Base-by-base conservation (phyloP, 2,113 vertebrate species). In the Rhizomys pruinosus region DNA sequence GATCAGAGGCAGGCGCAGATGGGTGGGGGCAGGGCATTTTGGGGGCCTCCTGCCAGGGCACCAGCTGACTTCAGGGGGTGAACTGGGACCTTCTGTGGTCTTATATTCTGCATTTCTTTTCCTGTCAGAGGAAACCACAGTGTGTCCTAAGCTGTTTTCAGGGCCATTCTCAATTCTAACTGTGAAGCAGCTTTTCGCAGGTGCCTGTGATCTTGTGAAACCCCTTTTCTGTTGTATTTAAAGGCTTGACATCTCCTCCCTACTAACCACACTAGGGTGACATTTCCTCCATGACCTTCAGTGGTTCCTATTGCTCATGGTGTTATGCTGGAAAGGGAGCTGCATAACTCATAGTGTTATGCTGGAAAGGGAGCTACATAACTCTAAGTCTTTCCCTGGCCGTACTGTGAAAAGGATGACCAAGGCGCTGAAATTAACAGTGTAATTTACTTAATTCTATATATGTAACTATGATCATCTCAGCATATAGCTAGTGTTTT, bases 61-160 rank as follows among this genome's bases (percentile, higher is more conserved):
- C 7, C 72, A 15, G 81, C n/a, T 6, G 29, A n/a, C 13, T 29
- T 27, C 0, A 9, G 17, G 44, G 39, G 66, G 17, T 39, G 23
- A 57, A 44, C 59, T 9, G 39, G 47, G 72, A 27, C 91, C 37
- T 34, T 32, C 23, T 59, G 47, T 9, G 37, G 16, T 23, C 25
- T 7, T 0, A 20, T 29, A 42, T 57, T 39, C 71, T 80, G 76
- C 61, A 1, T 84, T 89, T 95, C 57, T 66, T n/a, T 86, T 37
- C 71, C 84, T 29, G 78, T 55, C 52, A 17, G 74, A 92, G 85
- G 88, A 88, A 82, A 34, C 66, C 87, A 42, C 77, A 32, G 8
- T 2, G 9, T 1, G 9, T 32, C 27, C 29, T n/a, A 44, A 29
- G 37, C 82, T 42, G 3, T 44, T 47, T 69, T 16, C 25, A 47